Conservation (phyloP, 2,113 vertebrate genomes). For the Percina caprodes region DNA sequence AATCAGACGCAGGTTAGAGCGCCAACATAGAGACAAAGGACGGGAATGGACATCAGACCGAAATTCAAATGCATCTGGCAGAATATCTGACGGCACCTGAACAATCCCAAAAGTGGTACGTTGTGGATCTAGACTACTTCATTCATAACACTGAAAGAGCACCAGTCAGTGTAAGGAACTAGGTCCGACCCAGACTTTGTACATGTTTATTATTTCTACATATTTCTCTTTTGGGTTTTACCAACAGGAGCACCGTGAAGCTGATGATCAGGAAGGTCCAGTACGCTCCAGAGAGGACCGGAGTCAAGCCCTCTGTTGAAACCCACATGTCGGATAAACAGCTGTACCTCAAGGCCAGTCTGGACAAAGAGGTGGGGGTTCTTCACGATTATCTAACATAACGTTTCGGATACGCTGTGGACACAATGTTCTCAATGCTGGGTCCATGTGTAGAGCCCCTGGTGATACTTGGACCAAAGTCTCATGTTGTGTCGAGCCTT, state of each 20-base stretch:
- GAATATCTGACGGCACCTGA: too few relatives aligned
- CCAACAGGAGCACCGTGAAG: slow-evolving; percentile 87
- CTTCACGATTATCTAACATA: neutral
- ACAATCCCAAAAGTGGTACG: too few relatives aligned
- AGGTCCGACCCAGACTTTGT: neutral
- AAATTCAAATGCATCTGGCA: too few relatives aligned
- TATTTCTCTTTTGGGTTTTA: neutral
- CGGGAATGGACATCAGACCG: too few relatives aligned
- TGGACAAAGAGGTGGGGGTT: slow-evolving; percentile 90
- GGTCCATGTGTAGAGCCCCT: too few relatives aligned
- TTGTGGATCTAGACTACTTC: too few relatives aligned
- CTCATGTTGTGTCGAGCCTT: too few relatives aligned
- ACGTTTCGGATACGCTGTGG: too few relatives aligned
- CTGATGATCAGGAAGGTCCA: slow-evolving; percentile 95
- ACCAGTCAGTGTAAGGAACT: neutral
- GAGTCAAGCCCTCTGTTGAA: slow-evolving; percentile 84
- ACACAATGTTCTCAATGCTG: too few relatives aligned
- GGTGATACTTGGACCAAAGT: too few relatives aligned
- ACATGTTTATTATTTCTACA: neutral
- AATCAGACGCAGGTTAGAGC: too few relatives aligned
- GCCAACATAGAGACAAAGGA: too few relatives aligned
- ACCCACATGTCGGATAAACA: slow-evolving; percentile 92
- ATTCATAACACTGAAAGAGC: neutral
- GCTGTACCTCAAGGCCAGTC: slow-evolving; percentile 86
- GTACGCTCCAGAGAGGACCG: slow-evolving; percentile 85